Conservation (phyloP, 2,888 invertebrate genomes). For the Tetropium fuscum region DNA sequence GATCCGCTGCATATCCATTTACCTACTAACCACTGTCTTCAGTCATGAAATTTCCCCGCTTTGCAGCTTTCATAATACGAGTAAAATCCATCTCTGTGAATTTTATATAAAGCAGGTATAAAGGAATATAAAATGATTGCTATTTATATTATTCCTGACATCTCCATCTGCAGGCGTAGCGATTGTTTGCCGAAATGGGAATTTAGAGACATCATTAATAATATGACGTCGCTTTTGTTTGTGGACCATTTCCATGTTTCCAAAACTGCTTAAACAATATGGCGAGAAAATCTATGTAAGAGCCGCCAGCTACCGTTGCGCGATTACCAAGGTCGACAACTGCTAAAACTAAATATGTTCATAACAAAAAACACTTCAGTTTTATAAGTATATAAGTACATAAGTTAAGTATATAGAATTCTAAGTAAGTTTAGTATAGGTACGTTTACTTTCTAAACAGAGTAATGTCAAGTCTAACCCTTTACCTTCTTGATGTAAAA, state of each 20-base stretch:
- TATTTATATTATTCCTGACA: slow-evolving; percentile 8
- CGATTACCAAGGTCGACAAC: neutral
- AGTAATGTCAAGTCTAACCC: too few relatives aligned
- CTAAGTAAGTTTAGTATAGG: too few relatives aligned
- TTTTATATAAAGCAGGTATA: slow-evolving; percentile 16
- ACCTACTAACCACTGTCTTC: too few relatives aligned
- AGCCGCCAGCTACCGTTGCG: neutral
- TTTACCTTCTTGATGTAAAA: too few relatives aligned
- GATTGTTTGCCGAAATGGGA: slow-evolving; percentile 10
- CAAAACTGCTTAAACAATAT: slow-evolving; percentile 12
- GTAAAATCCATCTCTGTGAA: neutral
- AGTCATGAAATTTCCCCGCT: too few relatives aligned
- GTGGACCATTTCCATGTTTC: slow-evolving; percentile 1
- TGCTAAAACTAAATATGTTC: too few relatives aligned
- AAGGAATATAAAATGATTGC: slow-evolving; percentile 7
- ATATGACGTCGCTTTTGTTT: slow-evolving; percentile 9
- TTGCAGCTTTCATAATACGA: too few relatives aligned
- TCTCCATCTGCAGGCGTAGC: neutral
- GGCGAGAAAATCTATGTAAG: slow-evolving; percentile 7
- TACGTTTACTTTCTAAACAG: too few relatives aligned
- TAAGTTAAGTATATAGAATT: too few relatives aligned
- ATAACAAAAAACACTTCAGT: too few relatives aligned
- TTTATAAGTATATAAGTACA: too few relatives aligned
- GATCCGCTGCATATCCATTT: too few relatives aligned
- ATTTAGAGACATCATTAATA: slow-evolving; percentile 19